phyloP scores from a whole-genome alignment of 2,888 invertebrate species.

The Hanleya hanleyi region DNA sequence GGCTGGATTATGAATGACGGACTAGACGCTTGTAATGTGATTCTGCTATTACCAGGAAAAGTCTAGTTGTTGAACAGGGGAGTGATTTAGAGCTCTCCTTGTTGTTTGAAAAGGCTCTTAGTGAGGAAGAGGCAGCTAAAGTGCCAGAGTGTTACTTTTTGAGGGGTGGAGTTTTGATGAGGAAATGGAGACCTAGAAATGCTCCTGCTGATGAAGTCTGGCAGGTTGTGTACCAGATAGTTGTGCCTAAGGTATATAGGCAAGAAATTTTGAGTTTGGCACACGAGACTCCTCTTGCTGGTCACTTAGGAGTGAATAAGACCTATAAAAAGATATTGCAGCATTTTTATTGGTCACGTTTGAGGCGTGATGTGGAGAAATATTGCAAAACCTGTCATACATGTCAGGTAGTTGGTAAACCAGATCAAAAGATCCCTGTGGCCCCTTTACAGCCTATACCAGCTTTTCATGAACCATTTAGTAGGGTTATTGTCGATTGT shows the following conservation, averaged over 20 bases:
- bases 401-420: slow-evolving; percentile 18
- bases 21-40: too few relatives aligned
- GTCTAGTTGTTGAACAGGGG: not conserved
- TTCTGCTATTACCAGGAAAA: too few relatives aligned
- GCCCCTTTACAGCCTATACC: slow-evolving; percentile 18
- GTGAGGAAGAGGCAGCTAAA: not conserved
- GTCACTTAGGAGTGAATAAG: slow-evolving; percentile 18
- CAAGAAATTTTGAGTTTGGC: slow-evolving; percentile 7
- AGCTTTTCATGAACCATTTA: slow-evolving; percentile 21
- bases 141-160: slow-evolving; percentile 7
- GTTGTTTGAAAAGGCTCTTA: not conserved
- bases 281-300: slow-evolving; percentile 9
- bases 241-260: slow-evolving; percentile 15
- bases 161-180: slow-evolving; percentile 9
- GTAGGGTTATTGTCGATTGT: slow-evolving; percentile 14
- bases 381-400: slow-evolving; percentile 17
- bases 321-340: not conserved
- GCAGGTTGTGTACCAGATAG: slow-evolving; percentile 18
- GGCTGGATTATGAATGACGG: too few relatives aligned
- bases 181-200: slow-evolving; percentile 17
- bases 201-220: slow-evolving; percentile 17
- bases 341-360: slow-evolving; percentile 19
- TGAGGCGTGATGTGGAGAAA: slow-evolving; percentile 13
- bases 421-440: not conserved
- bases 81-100: not conserved